Evolutionary conservation across 2,797 vertebrate genomes (phyloP), one percentile per base, ranked within the genome.

Genomic region (Xenops minutus): DNA sequence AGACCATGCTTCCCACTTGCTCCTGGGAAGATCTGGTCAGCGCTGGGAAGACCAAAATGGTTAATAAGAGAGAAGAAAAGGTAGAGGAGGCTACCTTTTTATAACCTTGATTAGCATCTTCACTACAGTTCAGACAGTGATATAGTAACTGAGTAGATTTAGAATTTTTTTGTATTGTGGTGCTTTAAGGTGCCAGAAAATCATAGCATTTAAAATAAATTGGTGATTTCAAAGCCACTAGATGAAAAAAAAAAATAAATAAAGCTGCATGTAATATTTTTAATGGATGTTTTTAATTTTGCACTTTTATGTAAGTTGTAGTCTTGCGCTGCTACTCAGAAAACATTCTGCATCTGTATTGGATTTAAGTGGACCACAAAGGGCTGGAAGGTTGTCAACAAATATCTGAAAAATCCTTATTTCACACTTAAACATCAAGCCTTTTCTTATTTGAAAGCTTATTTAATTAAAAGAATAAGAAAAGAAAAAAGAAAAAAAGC

Each of bases 401-500:
- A 61, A 27, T 18, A n/a, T 2, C 4, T 71, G 27, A 56, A 39
- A 89, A 86, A 46, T 46, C 10, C 6, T 41, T 1, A 59, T 82
- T 81, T 82, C 32, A 48, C 4, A 30, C 17, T 75, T 79, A 30
- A 93, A 19, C 10, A 51, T 43, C 7, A 71, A 76, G 8, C 2
- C 0, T 23, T 43, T 83, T 14, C 15, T 62, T 29, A 39, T 39
- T 81, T 21, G 29, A 92, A 80, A 88, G 4, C 6, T n/a, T 58
- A 10, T 23, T 52, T 52, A 68, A 27, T 55, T 56, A 30, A n/a
- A 27, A 10, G 14, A 10, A 17, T 22, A 36, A 30, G 3, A 12
- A 26, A 4, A 11, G 0, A 2, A 11, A 8, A 7, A 0, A 15
- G 13, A 20, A 18, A 17, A 21, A 54, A 12, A 16, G 0, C 9